Percentiles rank a stretch among this genome's conserved stretches.
These are phyloP conservation scores for Artemia sinica DNA, from an alignment of 2,888 invertebrate species.

Conservation along the genomic window DNA sequence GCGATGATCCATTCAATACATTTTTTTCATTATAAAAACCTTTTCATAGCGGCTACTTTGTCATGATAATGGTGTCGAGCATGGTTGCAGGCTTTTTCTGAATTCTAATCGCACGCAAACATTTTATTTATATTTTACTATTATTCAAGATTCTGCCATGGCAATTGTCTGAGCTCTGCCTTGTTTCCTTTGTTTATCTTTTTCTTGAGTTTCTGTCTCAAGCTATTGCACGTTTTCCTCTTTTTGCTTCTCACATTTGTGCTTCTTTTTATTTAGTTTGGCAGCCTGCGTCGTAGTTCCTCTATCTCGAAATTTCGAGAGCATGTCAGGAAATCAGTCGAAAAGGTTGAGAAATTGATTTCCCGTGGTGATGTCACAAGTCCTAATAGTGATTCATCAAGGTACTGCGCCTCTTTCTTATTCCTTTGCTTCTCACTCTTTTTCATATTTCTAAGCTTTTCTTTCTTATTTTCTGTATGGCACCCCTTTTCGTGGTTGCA, in stretches of 20 bases:
- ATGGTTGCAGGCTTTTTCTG: too few species aligned
- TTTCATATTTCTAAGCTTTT: conserved; percentile 22
- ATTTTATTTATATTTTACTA: too few species aligned
- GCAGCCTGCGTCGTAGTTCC: neutral
- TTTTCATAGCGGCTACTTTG: too few species aligned
- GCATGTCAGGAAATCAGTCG: conserved; percentile 10
- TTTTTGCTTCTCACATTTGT: neutral
- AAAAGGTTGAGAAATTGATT: conserved; percentile 1
- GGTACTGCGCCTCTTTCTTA: conserved; percentile 17
- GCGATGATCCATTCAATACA: too few species aligned
- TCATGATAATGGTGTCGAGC: too few species aligned
- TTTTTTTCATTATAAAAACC: too few species aligned
- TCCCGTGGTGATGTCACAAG: conserved; percentile 8
- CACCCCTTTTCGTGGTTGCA: too few species aligned
- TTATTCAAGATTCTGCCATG: too few species aligned
- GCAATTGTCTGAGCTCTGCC: too few species aligned
- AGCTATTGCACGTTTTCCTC: neutral
- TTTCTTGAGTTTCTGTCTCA: neutral
- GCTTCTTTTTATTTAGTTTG: neutral
- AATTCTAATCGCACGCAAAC: too few species aligned
- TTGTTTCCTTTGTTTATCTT: too few species aligned
- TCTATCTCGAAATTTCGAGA: conserved; percentile 12
- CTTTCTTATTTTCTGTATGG: conserved; percentile 17
- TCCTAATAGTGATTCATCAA: conserved; percentile 18
- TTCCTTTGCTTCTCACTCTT: neutral